Evolutionary conservation across 2,113 vertebrate genomes (phyloP), one percentile per base, ranked within the genome.

Genomic region (Passerina amoena): DNA sequence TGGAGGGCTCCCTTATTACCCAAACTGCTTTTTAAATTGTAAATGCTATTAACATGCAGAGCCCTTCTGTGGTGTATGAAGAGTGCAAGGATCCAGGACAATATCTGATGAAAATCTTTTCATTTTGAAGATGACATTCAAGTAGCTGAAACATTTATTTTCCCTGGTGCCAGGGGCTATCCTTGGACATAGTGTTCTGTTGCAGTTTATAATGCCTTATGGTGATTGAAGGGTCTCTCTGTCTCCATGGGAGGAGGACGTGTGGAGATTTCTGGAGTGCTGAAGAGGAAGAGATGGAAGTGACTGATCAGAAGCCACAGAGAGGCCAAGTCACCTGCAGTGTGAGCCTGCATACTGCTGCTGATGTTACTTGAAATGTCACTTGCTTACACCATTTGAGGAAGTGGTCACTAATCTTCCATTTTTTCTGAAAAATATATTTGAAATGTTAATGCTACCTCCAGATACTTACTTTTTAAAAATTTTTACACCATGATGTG

Each of bases 101-200:
- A 59, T 5, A 12, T 77, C 47, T 86, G 40, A 68, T 68, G 23
- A 71, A 86, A 87, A 84, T 37, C 3, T 84, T 78, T 75, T 71
- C 12, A 24, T 86, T 88, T 95, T 76, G 35, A 60, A 75, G 69
- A 33, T 53, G 10, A 60, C 37, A 45, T 81, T 86, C 40, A 56
- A 88, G 81, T 17, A 79, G 14, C 31, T 76, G 65, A 84, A 92
- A 71, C 60, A 78, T 3, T 95, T 56, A 48, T 65, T 89, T 95
- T 87, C 37, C 25, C 45, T 42, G 15, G 15, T 96, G n/a, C 45
- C 73, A 71, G 31, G 6, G 64, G 21, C 57, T 88, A 14, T 86
- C 64, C 65, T 79, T 69, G 57, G 37, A 72, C 45, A 24, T 4
- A 14, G 54, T 35, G 12, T 87, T 95, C 69, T 85, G 25, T 84